Base-by-base conservation (phyloP, 2,797 vertebrate genomes). In the Huso huso region DNA sequence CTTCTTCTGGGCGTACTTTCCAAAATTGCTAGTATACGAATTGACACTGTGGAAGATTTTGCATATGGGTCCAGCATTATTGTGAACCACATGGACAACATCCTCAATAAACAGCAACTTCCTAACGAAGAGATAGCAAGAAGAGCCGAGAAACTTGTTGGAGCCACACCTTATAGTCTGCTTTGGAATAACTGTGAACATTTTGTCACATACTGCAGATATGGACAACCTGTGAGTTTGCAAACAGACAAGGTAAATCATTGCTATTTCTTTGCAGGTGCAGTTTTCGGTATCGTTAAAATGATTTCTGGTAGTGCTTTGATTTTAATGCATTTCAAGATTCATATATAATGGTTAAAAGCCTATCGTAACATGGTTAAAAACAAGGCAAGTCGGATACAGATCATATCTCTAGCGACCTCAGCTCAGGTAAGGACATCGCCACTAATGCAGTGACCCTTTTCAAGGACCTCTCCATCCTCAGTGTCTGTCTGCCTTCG, bases 171-270 rank as follows among this genome's bases (percentile, higher is more conserved):
- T 0, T 96, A 99, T 82, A 97, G 95, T 72, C 82, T 98, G 49
- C 86, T 98, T 63, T 98, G 96, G 95, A 93, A 94, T 80, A 99
- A 98, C 82, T 98, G 96, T 69, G 95, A 98, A 74, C 95, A 99
- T 82, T 97, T 97, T 63, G 95, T 91, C 61, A 97, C 93, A 1
- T 76, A 88, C 82, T 99, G 96, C 88, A 88, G 94, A 71, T 98
- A 96, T 11, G 94, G 91, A 23, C 71, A 80, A 12, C 71, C 88
- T 0, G 75, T 77, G 68, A 98, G 95, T 77, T 80, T 81, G 68
- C 95, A 97, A 75, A 93, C 94, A 0, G 94, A 97, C 49, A 86
- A 92, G 93, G 95, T 96, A 91, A 71, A 79, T 55, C 53, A 10
- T 37, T 37, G 37, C 37, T 37, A 37, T 37, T 37, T 37, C 37